Percentiles rank a stretch among this genome's conserved stretches.
These are phyloP conservation scores for Nyctibius bracteatus DNA, from an alignment of 2,113 vertebrate species.

Conservation along the genomic window DNA sequence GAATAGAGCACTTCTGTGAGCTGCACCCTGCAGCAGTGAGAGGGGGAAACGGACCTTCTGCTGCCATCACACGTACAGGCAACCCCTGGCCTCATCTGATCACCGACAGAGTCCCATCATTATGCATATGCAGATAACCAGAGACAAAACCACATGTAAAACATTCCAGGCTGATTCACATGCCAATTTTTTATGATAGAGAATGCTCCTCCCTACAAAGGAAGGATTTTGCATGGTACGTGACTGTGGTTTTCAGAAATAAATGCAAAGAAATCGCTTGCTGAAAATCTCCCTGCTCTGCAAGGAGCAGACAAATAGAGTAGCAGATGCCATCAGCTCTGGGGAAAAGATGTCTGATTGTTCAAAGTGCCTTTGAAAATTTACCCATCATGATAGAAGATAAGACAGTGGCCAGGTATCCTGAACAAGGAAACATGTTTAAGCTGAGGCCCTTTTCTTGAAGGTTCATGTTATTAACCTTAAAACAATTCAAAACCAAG, in stretches of 20 bases:
- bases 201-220: background rate
- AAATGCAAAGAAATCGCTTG: background rate
- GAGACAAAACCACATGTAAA: background rate
- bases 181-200: rapidly evolving
- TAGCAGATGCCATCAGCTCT: background rate
- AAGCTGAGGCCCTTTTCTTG: background rate
- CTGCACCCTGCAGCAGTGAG: no score
- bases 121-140: rapidly evolving
- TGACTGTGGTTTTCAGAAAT: rapidly evolving
- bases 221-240: background rate
- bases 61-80: rapidly evolving
- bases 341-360: background rate
- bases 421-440: background rate
- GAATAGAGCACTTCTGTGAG: no score
- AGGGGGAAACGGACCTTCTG: background rate
- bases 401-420: background rate
- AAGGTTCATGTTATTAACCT: background rate
- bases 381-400: background rate
- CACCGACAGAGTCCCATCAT: rapidly evolving
- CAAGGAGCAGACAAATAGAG: background rate
- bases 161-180: background rate
- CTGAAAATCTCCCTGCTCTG: background rate
- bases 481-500: background rate
- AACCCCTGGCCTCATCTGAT: background rate
- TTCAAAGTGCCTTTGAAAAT: background rate